phyloP scores from a whole-genome alignment of 2,888 invertebrate species.

The Orchestes rusci region DNA sequence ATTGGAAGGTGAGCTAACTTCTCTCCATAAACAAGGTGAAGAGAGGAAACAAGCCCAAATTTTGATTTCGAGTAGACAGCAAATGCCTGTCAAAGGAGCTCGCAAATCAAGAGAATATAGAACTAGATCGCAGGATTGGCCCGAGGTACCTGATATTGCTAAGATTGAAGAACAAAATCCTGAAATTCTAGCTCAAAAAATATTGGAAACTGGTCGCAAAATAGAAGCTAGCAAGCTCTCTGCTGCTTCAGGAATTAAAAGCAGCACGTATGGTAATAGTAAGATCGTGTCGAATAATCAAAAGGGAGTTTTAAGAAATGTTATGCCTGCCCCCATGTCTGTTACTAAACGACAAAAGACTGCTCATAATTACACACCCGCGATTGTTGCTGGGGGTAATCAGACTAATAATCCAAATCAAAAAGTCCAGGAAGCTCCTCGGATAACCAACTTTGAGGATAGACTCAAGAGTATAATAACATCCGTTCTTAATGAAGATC shows the following conservation, averaged over 20 bases:
- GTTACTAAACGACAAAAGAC: conserved; percentile 39
- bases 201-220: conserved; percentile 81
- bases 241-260: conserved; percentile 29
- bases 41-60: conserved; percentile 49
- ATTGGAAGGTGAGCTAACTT: conserved; percentile 69
- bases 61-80: conserved; percentile 35
- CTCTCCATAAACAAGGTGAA: conserved; percentile 64
- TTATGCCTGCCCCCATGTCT: conserved; percentile 39
- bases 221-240: conserved; percentile 74
- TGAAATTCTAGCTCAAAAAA: conserved; percentile 82
- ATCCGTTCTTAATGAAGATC: conserved; percentile 79
- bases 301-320: conserved; percentile 35
- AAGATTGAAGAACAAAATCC: conserved; percentile 91
- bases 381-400: conserved; percentile 8
- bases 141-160: conserved; percentile 81
- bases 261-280: conserved; percentile 24
- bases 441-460: conserved; percentile 83
- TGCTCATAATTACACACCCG: conserved; percentile 25
- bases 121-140: conserved; percentile 84
- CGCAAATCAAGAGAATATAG: conserved; percentile 65
- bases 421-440: conserved; percentile 66
- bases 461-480: conserved; percentile 81
- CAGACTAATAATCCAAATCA: conserved; percentile 11
- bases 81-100: conserved; percentile 23
- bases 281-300: conserved; percentile 26